Conservation (phyloP, 2,888 invertebrate genomes). For the Cephus sareptanus region DNA sequence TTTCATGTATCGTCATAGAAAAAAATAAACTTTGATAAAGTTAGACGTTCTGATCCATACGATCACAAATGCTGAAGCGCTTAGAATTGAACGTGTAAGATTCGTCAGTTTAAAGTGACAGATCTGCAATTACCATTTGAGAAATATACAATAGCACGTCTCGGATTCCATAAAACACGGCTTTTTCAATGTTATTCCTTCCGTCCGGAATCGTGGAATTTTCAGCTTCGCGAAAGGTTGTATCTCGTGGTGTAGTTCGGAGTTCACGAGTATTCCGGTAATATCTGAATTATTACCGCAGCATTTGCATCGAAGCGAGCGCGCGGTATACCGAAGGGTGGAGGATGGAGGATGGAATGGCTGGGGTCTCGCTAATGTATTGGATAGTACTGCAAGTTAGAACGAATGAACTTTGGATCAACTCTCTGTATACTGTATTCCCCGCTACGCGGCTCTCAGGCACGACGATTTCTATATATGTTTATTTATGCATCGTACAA, state of each 20-base stretch:
- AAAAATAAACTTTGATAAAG: neutral
- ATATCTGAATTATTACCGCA: constrained; percentile 36
- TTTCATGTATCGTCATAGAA: neutral
- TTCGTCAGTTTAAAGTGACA: neutral
- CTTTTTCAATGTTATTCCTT: neutral
- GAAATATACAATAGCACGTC: neutral
- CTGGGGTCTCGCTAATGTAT: constrained; percentile 32
- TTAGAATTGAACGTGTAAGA: neutral
- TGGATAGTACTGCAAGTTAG: constrained; percentile 7
- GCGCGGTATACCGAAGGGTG: constrained; percentile 11
- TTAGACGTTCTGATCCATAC: neutral
- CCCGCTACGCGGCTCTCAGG: constrained; percentile 2
- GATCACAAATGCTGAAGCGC: neutral
- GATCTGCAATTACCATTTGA: neutral
- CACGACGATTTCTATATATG: neutral
- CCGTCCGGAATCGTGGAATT: neutral
- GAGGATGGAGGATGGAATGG: neutral
- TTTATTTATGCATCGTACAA: neutral
- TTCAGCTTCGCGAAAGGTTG: neutral
- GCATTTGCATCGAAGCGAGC: constrained; percentile 27
- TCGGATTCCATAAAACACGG: neutral
- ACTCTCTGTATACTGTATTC: neutral
- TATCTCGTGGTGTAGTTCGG: constrained; percentile 1
- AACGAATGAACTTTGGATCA: constrained; percentile 2
- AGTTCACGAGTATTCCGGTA: constrained; percentile 24